These are phyloP conservation scores for Psammodynastes pulverulentus DNA, from an alignment of 2,113 vertebrate genomes.

Conservation along the genomic window DNA sequence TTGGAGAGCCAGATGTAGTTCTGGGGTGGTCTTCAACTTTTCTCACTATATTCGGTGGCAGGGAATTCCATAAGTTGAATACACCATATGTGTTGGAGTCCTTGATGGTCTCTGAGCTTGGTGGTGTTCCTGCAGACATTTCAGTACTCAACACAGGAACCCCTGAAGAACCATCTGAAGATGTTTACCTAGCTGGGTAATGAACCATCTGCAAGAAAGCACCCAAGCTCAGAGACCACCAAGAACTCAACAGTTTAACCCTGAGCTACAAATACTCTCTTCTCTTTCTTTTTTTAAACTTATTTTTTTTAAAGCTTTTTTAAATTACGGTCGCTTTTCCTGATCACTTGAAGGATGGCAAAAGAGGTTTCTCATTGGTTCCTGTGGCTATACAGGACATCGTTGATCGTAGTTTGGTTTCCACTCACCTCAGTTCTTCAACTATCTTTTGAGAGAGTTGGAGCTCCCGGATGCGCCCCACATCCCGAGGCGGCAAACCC, in stretches of 20 bases:
- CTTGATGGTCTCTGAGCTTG: background rate
- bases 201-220: background rate
- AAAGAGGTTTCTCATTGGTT: background rate
- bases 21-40: background rate
- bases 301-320: too few relatives aligned
- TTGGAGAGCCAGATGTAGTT: background rate
- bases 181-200: background rate
- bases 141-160: background rate
- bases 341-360: background rate
- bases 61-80: background rate
- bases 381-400: background rate
- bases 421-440: conserved; percentile 84
- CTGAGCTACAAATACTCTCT: background rate
- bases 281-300: background rate
- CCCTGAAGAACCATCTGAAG: background rate
- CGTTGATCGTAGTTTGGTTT: too few relatives aligned
- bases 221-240: background rate
- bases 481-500: conserved; percentile 80
- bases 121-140: background rate
- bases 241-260: background rate
- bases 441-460: conserved; percentile 77
- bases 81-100: background rate
- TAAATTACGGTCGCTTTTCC: background rate
- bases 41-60: background rate
- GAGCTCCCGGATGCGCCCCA: conserved; percentile 85